Base-by-base conservation (phyloP, 1,140 invertebrate species). In the Cyrtorhinus lividipennis region DNA sequence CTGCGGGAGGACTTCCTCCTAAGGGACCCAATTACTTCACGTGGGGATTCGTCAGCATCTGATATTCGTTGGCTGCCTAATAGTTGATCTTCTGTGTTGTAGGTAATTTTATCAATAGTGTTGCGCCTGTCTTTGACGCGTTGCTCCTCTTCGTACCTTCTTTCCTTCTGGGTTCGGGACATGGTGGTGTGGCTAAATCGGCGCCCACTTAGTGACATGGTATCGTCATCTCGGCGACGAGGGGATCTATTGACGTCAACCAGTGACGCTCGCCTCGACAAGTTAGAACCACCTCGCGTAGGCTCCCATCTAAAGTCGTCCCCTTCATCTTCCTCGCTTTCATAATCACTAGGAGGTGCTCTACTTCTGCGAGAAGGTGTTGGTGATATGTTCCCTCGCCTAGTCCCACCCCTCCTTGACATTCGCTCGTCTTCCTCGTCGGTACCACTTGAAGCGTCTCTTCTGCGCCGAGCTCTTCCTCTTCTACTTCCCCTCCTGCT, bases 281-380 rank as follows among this genome's bases (percentile, higher is more conserved):
- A 24, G 46, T 26, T 63, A 27, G 20, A 24, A 2, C 56, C 38
- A 25, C 60, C 57, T 59, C 62, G 63, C 48, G 67, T 65, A 2
- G 65, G 66, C 45, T 67, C 60, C 53, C 20, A n/a, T 15, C 3
- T n/a, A 18, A 38, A 12, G 22, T 63, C 24, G 24, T 44, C 23
- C 45, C 25, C 1, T 56, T 26, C 10, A 56, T 71, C 70, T 56
- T 72, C 71, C 23, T 73, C 71, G 15, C 62, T 68, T 59, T 71
- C 68, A 62, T 68, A 70, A 15, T 63, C 62, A 67, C 71, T 12
- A 67, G 67, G 15, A 8, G 64, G 62, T 24, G 62, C 53, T 1
- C 64, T 63, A 24, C 61, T 65, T 44, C 44, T 38, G 13, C 26
- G 45, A 18, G 44, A 64, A 22, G 20, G 46, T 12, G 60, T 45